Percentiles rank a stretch among this genome's conserved stretches.
Conservation (phyloP, 2,888 invertebrate species). For the Zootermopsis nevadensis region DNA sequence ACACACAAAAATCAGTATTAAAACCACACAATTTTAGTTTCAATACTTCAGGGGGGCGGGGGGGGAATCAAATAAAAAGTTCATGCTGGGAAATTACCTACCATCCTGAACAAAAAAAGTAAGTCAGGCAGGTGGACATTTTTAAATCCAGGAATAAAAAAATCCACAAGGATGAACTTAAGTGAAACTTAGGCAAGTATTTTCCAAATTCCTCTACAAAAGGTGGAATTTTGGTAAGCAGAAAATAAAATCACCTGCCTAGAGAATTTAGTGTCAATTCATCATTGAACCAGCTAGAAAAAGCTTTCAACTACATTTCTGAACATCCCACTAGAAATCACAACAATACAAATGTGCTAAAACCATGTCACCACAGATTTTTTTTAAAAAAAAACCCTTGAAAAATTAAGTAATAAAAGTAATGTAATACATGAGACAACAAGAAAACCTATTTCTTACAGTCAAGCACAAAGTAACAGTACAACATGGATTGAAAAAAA, state of each 20-base stretch:
- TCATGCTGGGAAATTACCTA: constrained; percentile 22
- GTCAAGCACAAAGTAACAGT: background rate
- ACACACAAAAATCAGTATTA: constrained; percentile 14
- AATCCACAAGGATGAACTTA: constrained; percentile 11
- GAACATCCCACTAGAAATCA: background rate
- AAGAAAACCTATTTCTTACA: background rate
- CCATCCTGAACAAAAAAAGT: constrained; percentile 16
- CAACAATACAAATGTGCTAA: background rate
- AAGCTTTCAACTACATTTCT: background rate
- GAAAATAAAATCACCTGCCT: background rate
- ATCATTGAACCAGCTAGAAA: background rate
- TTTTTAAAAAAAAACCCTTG: background rate
- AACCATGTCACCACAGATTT: background rate
- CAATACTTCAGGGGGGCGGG: background rate
- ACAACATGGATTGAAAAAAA: background rate
- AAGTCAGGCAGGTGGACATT: background rate
- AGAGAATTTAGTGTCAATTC: no score
- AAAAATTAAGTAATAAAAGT: background rate
- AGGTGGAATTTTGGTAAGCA: background rate
- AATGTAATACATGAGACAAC: background rate
- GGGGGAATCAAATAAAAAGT: background rate
- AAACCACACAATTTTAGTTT: background rate
- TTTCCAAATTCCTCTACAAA: background rate
- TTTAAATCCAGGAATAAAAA: background rate
- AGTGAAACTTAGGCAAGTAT: background rate